phyloP scores from a whole-genome alignment of 2,113 vertebrate species.

The Microcebus ravelobensis region DNA sequence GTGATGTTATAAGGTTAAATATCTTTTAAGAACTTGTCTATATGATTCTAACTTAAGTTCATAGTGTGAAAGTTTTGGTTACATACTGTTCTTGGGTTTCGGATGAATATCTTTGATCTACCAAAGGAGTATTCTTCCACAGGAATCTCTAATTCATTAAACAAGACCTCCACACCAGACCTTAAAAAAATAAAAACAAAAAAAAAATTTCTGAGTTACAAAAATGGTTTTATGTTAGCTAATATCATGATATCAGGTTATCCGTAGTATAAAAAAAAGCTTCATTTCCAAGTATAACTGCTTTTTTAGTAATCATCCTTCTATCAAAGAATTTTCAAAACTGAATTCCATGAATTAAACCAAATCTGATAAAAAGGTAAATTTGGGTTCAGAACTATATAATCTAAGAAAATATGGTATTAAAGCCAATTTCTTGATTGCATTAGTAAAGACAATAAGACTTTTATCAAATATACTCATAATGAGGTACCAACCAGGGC shows the following conservation, averaged over 20 bases:
- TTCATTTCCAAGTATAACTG: not conserved
- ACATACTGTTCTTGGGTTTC: constrained; percentile 97
- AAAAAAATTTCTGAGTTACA: constrained; percentile 11
- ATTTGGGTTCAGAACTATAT: not conserved
- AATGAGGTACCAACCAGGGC: not conserved
- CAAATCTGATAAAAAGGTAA: not conserved
- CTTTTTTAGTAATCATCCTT: not conserved
- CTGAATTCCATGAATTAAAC: not conserved
- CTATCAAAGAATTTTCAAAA: not conserved
- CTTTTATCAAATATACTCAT: not conserved
- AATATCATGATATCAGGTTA: not conserved
- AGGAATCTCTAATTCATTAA: constrained; percentile 91
- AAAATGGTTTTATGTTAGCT: not conserved
- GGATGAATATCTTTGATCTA: constrained; percentile 99
- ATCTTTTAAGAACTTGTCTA: not conserved
- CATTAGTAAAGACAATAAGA: not conserved
- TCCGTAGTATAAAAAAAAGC: not conserved
- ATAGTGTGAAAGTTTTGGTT: constrained; percentile 37
- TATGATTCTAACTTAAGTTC: not conserved
- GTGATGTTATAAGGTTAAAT: not conserved
- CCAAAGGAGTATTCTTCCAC: constrained; percentile 95
- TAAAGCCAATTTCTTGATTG: constrained; percentile 26
- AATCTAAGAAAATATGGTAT: not conserved
- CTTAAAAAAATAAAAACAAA: constrained; percentile 80
- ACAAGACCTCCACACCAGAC: constrained; percentile 94